Conservation (phyloP, 2,113 vertebrate genomes). For the Ivindomyrus marchei region DNA sequence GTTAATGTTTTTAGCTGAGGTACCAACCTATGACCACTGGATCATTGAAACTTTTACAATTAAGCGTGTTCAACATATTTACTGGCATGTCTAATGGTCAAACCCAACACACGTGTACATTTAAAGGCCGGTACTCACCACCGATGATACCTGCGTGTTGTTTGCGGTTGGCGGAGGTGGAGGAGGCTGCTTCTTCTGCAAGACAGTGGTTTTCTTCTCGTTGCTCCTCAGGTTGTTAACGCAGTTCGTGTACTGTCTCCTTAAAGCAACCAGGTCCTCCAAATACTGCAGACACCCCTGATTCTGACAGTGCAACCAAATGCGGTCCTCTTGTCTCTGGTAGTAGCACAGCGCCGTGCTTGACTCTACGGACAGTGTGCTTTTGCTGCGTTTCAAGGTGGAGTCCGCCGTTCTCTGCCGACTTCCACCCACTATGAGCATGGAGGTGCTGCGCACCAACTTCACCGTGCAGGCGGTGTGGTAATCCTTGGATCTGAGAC, state of each 20-base stretch:
- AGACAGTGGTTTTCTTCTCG: constrained; percentile 37
- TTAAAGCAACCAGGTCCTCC: constrained; percentile 81
- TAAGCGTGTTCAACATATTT: neutral
- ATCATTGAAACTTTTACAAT: neutral
- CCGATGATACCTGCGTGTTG: constrained; percentile 37
- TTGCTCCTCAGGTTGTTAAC: constrained; percentile 65
- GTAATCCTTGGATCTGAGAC: constrained; percentile 42
- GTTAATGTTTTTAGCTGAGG: neutral
- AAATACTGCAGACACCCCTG: constrained; percentile 88
- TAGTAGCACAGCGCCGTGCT: constrained; percentile 55
- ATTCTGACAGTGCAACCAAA: constrained; percentile 81
- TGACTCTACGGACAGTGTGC: constrained; percentile 71
- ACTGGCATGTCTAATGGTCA: neutral
- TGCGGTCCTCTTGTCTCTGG: constrained; percentile 74
- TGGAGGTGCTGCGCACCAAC: constrained; percentile 85
- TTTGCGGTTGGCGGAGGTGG: constrained; percentile 44
- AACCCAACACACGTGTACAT: neutral
- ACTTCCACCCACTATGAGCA: constrained; percentile 74
- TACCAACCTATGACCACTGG: neutral
- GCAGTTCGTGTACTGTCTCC: constrained; percentile 76
- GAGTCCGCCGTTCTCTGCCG: constrained; percentile 51
- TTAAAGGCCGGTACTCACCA: neutral
- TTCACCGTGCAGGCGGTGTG: constrained; percentile 64
- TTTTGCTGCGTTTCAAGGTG: constrained; percentile 77
- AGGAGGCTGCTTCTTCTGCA: constrained; percentile 56